Conservation (phyloP, 2,113 vertebrate species). For the Phyllostomus hastatus region DNA sequence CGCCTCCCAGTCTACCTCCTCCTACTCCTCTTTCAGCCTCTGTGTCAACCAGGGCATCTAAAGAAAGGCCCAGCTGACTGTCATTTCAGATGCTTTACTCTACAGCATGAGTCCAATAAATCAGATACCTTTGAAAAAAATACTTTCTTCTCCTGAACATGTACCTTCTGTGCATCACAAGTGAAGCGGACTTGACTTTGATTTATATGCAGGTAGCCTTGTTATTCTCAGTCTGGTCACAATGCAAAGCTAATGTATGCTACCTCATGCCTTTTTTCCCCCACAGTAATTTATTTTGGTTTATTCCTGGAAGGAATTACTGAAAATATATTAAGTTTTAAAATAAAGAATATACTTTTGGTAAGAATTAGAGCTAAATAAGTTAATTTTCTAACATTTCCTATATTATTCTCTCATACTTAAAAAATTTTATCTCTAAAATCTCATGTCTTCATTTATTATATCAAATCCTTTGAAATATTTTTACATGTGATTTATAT, state of each 20-base stretch:
- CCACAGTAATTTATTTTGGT: not conserved
- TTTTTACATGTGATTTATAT: not conserved
- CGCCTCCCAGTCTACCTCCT: not conserved
- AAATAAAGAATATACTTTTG: constrained; percentile 28
- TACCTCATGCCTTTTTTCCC: not conserved
- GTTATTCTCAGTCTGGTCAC: not conserved
- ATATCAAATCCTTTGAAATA: not conserved
- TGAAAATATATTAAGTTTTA: constrained; percentile 19
- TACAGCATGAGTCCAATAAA: not conserved
- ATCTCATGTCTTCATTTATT: not conserved
- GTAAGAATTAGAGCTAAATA: not conserved
- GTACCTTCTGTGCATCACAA: not conserved
- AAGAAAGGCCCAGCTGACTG: not conserved
- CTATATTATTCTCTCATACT: not conserved
- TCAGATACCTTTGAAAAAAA: not conserved
- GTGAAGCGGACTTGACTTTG: not conserved
- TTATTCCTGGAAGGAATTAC: not conserved
- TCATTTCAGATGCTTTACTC: not conserved
- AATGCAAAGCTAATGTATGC: not conserved
- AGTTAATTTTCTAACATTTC: constrained; percentile 28
- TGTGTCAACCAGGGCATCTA: not conserved
- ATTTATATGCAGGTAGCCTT: not conserved
- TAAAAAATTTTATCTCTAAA: not conserved
- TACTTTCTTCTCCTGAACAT: not conserved
- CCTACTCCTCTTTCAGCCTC: not conserved